These are phyloP conservation scores for Stratiomys singularior DNA, from an alignment of 2,888 invertebrate species.

Conservation along the genomic window DNA sequence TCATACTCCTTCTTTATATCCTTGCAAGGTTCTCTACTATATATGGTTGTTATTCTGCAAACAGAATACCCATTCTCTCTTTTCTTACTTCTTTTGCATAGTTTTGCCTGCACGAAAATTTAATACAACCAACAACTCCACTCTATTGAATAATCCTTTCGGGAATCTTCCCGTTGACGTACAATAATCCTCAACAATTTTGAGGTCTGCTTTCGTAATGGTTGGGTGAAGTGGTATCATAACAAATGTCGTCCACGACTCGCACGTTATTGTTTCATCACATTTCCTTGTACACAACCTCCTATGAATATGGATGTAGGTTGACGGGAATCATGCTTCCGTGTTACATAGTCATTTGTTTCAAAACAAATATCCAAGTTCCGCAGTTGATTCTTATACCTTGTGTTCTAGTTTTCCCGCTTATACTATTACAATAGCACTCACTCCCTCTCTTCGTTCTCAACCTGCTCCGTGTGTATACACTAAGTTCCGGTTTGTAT, in stretches of 20 bases:
- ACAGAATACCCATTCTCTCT: neutral
- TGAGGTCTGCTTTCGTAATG: neutral
- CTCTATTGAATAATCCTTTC: slow-evolving; percentile 12
- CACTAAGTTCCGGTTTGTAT: slow-evolving; percentile 17
- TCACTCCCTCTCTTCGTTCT: neutral
- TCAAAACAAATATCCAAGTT: slow-evolving; percentile 51
- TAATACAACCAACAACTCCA: neutral
- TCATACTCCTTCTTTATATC: no score
- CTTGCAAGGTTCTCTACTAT: no score
- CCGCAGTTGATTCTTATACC: slow-evolving; percentile 47
- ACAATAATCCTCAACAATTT: slow-evolving; percentile 13
- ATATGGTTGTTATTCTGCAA: no score
- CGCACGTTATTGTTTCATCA: no score
- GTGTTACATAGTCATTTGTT: slow-evolving; percentile 51
- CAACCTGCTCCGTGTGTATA: neutral
- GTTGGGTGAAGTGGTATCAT: no score
- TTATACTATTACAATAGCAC: neutral
- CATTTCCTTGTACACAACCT: no score
- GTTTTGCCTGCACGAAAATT: neutral
- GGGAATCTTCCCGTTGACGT: neutral
- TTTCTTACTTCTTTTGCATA: neutral
- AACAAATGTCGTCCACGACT: no score
- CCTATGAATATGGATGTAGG: slow-evolving; percentile 25
- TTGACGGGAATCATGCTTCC: slow-evolving; percentile 44
- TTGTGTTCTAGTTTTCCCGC: slow-evolving; percentile 33